These are phyloP conservation scores for Epinotia ramella DNA, from an alignment of 2,888 invertebrate genomes.

Conservation along the genomic window DNA sequence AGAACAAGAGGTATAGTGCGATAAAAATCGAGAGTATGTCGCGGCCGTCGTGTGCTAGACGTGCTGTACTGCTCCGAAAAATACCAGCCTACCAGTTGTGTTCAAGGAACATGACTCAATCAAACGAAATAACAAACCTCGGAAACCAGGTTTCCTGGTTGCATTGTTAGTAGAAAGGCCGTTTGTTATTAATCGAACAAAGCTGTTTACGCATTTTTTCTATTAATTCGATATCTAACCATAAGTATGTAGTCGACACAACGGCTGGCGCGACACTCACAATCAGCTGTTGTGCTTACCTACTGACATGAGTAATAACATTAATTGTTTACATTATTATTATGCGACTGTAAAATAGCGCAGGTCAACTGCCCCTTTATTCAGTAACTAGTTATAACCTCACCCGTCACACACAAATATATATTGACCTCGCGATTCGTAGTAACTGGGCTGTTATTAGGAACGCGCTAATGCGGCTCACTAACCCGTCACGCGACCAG, in stretches of 20 bases:
- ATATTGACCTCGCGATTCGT: too few relatives aligned
- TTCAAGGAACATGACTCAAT: not conserved
- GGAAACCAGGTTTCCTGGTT: not conserved
- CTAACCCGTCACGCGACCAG: too few relatives aligned
- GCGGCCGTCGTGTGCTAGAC: too few relatives aligned
- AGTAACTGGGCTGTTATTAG: too few relatives aligned
- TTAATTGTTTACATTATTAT: conserved; percentile 3
- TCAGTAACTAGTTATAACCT: too few relatives aligned
- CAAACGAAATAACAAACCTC: not conserved
- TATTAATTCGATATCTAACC: conserved; percentile 23
- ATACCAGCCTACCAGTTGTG: not conserved
- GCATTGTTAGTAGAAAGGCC: conserved; percentile 17
- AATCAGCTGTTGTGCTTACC: conserved; percentile 36
- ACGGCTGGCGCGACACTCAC: conserved; percentile 10
- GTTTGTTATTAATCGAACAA: conserved; percentile 20
- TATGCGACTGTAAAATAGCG: not conserved
- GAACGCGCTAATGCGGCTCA: too few relatives aligned
- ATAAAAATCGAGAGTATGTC: too few relatives aligned
- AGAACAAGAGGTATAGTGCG: too few relatives aligned
- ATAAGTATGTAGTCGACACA: conserved; percentile 14
- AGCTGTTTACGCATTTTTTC: conserved; percentile 23
- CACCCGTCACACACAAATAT: too few relatives aligned
- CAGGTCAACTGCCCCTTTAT: not conserved
- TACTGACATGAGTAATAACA: not conserved
- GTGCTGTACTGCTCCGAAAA: not conserved